phyloP scores from a whole-genome alignment of 1,140 invertebrate species.

The Drosophila prosaltans region DNA sequence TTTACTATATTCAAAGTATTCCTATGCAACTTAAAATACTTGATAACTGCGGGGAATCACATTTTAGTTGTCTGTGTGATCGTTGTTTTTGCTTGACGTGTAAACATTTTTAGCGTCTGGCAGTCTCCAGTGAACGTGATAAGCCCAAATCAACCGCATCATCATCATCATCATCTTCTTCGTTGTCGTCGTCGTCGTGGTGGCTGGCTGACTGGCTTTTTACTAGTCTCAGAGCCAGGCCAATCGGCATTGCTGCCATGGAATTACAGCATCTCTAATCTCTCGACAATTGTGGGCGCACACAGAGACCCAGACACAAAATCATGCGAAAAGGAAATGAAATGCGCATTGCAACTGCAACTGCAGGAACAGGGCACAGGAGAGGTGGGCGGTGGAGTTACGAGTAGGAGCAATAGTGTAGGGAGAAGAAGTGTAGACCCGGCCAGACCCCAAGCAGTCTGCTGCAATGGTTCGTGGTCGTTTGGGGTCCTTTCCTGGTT shows the following conservation, averaged over 20 bases:
- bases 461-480: conserved; percentile 64
- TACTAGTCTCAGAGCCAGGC: conserved; percentile 25
- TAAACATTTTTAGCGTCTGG: conserved; percentile 68
- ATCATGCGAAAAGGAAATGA: conserved; percentile 76
- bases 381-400: background rate
- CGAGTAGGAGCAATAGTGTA: background rate
- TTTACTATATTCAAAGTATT: background rate
- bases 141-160: conserved; percentile 75
- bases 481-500: conserved; percentile 36
- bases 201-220: conserved; percentile 24
- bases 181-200: conserved; percentile 43
- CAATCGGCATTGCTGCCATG: conserved; percentile 59
- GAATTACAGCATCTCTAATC: conserved; percentile 81
- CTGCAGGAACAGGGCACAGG: background rate
- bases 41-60: background rate
- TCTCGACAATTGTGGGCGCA: conserved; percentile 80
- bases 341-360: conserved; percentile 70
- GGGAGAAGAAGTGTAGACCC: conserved; percentile 6
- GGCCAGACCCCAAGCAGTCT: conserved; percentile 79
- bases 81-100: conserved; percentile 27
- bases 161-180: conserved; percentile 58
- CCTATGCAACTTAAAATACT: no score
- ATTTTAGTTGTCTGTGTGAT: background rate
- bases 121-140: conserved; percentile 77
- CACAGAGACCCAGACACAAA: conserved; percentile 57